Conservation (phyloP, 2,797 vertebrate species). For the Luscinia megarhynchos region DNA sequence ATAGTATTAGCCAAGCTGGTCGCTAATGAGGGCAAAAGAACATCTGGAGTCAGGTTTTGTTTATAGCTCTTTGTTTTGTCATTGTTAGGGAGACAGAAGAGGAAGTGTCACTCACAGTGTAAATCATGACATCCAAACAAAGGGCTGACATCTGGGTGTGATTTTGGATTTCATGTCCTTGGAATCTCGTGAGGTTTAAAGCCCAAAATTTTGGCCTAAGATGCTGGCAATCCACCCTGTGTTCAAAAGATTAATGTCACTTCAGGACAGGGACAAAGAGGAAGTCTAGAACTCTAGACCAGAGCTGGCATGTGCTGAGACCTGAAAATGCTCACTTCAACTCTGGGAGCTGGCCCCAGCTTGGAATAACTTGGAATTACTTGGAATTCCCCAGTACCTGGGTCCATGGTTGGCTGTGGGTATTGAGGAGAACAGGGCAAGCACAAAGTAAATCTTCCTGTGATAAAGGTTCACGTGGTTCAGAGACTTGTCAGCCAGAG, state of each 20-base stretch:
- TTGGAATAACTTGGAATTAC: neutral
- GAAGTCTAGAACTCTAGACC: neutral
- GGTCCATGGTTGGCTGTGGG: neutral
- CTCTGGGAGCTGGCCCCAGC: neutral
- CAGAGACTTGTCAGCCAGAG: slow-evolving; percentile 22
- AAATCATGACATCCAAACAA: slow-evolving; percentile 52
- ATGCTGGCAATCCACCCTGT: neutral
- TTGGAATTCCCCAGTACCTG: neutral
- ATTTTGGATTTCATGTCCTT: slow-evolving; percentile 49
- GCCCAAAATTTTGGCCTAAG: slow-evolving; percentile 17
- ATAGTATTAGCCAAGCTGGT: slow-evolving; percentile 56
- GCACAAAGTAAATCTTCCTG: neutral
- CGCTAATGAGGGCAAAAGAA: slow-evolving; percentile 57
- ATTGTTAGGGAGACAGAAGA: slow-evolving; percentile 59
- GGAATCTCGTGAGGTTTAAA: slow-evolving; percentile 44
- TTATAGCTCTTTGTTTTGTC: slow-evolving; percentile 62
- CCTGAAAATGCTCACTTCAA: neutral
- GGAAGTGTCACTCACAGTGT: slow-evolving; percentile 52
- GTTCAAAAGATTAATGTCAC: slow-evolving; percentile 36
- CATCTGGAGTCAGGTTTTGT: slow-evolving; percentile 62
- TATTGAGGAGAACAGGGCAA: neutral
- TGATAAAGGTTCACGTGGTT: slow-evolving; percentile 28
- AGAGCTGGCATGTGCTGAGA: neutral
- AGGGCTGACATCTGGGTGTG: slow-evolving; percentile 53
- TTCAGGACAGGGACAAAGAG: slow-evolving; percentile 30